phyloP scores from a whole-genome alignment of 2,888 invertebrate genomes.

The Cosmia pyralina region DNA sequence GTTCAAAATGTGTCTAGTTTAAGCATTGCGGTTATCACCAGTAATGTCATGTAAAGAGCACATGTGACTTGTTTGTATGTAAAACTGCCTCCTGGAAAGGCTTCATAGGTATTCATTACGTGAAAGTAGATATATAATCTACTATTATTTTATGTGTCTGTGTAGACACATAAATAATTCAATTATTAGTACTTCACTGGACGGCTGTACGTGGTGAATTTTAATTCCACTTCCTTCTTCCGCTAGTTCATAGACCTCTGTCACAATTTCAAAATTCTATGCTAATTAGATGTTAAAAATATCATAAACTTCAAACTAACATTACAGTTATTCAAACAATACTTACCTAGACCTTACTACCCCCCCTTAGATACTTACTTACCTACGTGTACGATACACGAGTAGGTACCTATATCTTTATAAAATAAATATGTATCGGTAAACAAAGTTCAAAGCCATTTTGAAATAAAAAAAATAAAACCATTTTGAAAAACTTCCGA shows the following conservation, averaged over 20 bases:
- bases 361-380: too few species aligned
- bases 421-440: slow-evolving; percentile 7
- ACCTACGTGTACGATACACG: too few species aligned
- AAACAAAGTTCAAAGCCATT: slow-evolving; percentile 25
- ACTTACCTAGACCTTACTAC: too few species aligned
- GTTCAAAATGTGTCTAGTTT: slow-evolving; percentile 49
- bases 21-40: slow-evolving; percentile 39
- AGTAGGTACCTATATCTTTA: too few species aligned
- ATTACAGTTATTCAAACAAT: slow-evolving; percentile 34
- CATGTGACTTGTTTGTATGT: slow-evolving; percentile 36
- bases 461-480: slow-evolving; percentile 3
- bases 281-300: slow-evolving; percentile 53
- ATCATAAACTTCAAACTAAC: slow-evolving; percentile 5
- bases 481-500: slow-evolving; percentile 30
- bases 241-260: slow-evolving; percentile 66
- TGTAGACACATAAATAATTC: slow-evolving; percentile 66
- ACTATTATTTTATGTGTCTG: too few species aligned
- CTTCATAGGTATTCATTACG: slow-evolving; percentile 65
- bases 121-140: too few species aligned
- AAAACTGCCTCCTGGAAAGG: slow-evolving; percentile 25
- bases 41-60: slow-evolving; percentile 38
- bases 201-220: slow-evolving; percentile 57
- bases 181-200: slow-evolving; percentile 58
- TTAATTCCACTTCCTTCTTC: slow-evolving; percentile 67
- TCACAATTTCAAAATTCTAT: slow-evolving; percentile 53